Evolutionary conservation across 1,140 invertebrate species (phyloP), one percentile per base, ranked within the genome.

Genomic region (Heliconius congener): DNA sequence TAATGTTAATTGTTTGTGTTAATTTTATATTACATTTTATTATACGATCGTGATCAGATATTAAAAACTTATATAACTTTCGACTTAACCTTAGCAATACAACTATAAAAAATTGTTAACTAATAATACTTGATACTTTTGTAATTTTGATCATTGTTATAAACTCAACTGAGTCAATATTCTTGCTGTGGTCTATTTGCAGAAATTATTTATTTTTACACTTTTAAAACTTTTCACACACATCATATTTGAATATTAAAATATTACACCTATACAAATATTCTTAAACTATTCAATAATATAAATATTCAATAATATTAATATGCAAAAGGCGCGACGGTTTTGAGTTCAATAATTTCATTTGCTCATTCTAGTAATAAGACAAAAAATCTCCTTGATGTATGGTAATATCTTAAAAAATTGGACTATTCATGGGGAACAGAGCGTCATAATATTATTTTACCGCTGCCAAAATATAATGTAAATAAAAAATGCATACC

Each of bases 401-500:
- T 46, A 46, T 16, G 13, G 13, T 4, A 46, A 46, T 46, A 46
- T 46, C 42, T 4, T 46, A 16, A 46, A 37, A 46, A 46, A 16
- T 4, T 46, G 11, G 42, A 46, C 4, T 0, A 11, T 16, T 11
- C 11, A 13, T 46, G 0, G 11, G 42, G 42, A 46, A 46, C 42
- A 46, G 42, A 46, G 42, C 13, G 42, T 46, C 42, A 3, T 42
- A 13, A 13, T 46, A 16, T 16, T 46, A 46, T 13, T 16, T 46
- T 46, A 46, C 13, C 13, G 13, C 42, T 46, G 3, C 42, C 13
- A 46, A 46, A 46, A 46, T 46, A 71, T 19, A 46, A 70, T 30
- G 13, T 16, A 27, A 23, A 16, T 70, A 70, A 42, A 73, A 55
- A 66, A 66, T 73, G 8, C 71, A n/a, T 83, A 97, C 97, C 96